phyloP scores from a whole-genome alignment of 2,888 invertebrate genomes.

The Idaea aversata region DNA sequence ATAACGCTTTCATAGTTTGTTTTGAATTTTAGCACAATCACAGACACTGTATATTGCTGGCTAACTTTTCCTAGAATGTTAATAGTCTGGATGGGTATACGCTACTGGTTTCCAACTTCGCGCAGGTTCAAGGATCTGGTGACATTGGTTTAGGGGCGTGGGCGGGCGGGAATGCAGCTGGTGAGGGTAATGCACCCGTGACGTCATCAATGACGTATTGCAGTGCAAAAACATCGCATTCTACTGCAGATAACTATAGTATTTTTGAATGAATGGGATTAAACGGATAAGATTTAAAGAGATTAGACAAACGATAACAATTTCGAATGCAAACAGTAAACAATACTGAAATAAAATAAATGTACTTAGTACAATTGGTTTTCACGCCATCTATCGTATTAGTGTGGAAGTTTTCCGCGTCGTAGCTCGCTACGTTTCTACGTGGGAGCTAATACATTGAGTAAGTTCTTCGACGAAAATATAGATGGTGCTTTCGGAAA shows the following conservation, averaged over 20 bases:
- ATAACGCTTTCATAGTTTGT: neutral
- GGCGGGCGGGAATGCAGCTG: conserved; percentile 49
- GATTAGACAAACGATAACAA: neutral
- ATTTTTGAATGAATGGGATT: neutral
- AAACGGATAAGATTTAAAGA: neutral
- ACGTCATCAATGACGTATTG: conserved; percentile 47
- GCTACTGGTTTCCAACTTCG: conserved; percentile 17
- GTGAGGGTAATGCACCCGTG: conserved; percentile 61
- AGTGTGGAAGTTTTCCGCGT: conserved; percentile 8
- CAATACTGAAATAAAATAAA: neutral
- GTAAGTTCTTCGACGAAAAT: neutral
- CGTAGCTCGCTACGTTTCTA: conserved; percentile 7
- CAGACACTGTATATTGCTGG: neutral
- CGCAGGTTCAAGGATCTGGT: conserved; percentile 49
- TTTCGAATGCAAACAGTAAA: neutral
- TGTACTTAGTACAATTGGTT: neutral
- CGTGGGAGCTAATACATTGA: neutral
- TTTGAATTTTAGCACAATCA: conserved; percentile 10
- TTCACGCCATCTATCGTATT: conserved; percentile 18
- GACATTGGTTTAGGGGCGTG: conserved; percentile 51
- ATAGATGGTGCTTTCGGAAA: neutral
- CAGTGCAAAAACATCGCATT: neutral
- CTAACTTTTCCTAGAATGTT: neutral
- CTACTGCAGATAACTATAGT: neutral
- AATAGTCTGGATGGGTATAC: neutral